phyloP scores from a whole-genome alignment of 2,113 vertebrate genomes.

The Paraplagusia blochii region DNA sequence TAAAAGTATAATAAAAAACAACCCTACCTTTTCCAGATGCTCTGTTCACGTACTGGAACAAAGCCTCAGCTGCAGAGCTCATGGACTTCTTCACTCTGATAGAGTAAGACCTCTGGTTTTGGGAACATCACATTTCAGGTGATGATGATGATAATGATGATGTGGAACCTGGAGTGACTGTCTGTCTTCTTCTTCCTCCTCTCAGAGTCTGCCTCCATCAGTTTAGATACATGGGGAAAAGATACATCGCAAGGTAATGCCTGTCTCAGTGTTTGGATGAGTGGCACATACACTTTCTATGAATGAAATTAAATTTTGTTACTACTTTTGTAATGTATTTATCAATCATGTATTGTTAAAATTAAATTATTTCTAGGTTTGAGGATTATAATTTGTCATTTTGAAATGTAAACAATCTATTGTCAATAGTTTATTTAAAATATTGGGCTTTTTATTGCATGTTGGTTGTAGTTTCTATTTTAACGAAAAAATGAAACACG shows the following conservation, averaged over 20 bases:
- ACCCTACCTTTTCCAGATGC: slow-evolving; percentile 82
- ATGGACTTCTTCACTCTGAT: slow-evolving; percentile 98
- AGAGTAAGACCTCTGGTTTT: slow-evolving; percentile 80
- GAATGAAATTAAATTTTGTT: neutral
- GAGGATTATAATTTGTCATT: no score
- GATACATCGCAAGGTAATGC: slow-evolving; percentile 97
- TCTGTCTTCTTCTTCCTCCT: slow-evolving; percentile 5
- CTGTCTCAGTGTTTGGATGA: slow-evolving; percentile 1
- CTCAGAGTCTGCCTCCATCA: slow-evolving; percentile 94
- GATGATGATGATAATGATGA: no score
- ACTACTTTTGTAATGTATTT: no score
- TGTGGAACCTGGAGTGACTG: neutral
- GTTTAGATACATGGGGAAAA: slow-evolving; percentile 98
- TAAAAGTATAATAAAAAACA: no score
- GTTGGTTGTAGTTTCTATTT: no score
- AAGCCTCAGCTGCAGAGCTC: slow-evolving; percentile 88
- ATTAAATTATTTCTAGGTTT: no score
- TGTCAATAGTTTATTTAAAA: no score
- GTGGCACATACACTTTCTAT: neutral
- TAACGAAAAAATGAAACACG: no score
- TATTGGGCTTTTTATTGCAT: no score
- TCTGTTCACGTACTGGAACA: slow-evolving; percentile 96
- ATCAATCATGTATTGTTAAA: no score
- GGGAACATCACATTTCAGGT: neutral
- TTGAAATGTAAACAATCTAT: no score